These are phyloP conservation scores for Sterrhoptilus dennistouni DNA, from an alignment of 2,113 vertebrate species.

Conservation along the genomic window DNA sequence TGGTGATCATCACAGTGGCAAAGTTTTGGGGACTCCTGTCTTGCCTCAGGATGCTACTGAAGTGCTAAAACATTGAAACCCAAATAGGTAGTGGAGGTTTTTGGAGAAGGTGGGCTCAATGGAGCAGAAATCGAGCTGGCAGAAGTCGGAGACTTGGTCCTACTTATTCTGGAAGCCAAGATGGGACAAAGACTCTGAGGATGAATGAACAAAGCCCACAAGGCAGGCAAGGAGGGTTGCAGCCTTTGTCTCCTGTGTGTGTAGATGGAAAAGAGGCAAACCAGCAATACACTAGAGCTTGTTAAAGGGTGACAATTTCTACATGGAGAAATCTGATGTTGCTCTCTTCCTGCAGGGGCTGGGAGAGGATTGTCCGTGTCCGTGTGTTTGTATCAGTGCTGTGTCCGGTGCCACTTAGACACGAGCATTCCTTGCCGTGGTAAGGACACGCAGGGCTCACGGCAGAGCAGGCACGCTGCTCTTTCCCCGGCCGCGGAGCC, in stretches of 20 bases:
- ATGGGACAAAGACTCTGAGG: not conserved
- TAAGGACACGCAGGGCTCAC: rapidly evolving
- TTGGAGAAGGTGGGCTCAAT: not conserved
- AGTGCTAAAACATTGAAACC: not conserved
- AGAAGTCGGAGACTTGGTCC: not conserved
- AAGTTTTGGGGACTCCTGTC: not conserved
- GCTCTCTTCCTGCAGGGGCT: rapidly evolving
- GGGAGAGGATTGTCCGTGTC: rapidly evolving
- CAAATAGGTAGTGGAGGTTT: not conserved
- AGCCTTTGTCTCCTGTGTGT: not conserved
- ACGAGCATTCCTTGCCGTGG: rapidly evolving
- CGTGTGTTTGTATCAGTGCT: rapidly evolving
- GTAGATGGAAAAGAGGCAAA: not conserved
- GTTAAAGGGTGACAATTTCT: not conserved
- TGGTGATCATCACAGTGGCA: not conserved
- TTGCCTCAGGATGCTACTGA: too few species aligned
- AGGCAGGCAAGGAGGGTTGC: not conserved
- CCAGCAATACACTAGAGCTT: not conserved
- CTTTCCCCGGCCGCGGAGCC: too few species aligned
- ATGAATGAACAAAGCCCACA: not conserved
- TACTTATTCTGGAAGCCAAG: not conserved
- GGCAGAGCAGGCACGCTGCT: rapidly evolving
- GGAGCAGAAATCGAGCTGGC: not conserved
- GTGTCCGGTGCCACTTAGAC: rapidly evolving
- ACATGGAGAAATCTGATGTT: rapidly evolving